A percentile compares a stretch with the other conserved stretches of the same genome.
phyloP scores from a whole-genome alignment of 2,797 vertebrate genomes.

The Tolypeutes matacus region DNA sequence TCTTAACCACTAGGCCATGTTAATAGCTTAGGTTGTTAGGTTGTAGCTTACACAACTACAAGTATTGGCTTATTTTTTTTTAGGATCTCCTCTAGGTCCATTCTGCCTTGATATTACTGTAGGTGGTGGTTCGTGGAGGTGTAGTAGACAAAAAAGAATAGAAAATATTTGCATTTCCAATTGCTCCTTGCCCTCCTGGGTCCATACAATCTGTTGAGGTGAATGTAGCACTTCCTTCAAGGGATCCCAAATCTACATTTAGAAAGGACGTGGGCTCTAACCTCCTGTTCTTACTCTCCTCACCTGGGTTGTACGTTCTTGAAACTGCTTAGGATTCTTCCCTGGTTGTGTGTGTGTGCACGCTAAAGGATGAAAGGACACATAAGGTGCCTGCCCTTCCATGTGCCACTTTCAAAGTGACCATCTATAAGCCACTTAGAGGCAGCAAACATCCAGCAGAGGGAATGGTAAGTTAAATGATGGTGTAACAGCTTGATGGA shows the following conservation, averaged over 20 bases:
- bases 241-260: neutral
- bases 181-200: neutral
- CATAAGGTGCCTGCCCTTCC: neutral
- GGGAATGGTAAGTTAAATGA: neutral
- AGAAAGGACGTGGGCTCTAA: neutral
- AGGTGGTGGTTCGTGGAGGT: neutral
- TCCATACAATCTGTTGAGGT: neutral
- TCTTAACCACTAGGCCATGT: neutral
- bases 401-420: neutral
- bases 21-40: neutral
- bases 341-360: neutral
- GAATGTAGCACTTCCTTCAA: neutral
- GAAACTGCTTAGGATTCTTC: slow-evolving; percentile 18
- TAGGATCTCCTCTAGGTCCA: neutral
- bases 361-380: neutral
- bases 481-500: neutral
- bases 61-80: neutral
- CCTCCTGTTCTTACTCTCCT: neutral
- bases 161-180: neutral
- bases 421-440: neutral
- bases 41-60: neutral
- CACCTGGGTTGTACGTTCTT: neutral
- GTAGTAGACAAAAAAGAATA: neutral
- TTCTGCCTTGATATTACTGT: neutral
- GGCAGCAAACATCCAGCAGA: neutral